Conservation (phyloP, 2,888 invertebrate species). For the Yponomeuta cagnagella region DNA sequence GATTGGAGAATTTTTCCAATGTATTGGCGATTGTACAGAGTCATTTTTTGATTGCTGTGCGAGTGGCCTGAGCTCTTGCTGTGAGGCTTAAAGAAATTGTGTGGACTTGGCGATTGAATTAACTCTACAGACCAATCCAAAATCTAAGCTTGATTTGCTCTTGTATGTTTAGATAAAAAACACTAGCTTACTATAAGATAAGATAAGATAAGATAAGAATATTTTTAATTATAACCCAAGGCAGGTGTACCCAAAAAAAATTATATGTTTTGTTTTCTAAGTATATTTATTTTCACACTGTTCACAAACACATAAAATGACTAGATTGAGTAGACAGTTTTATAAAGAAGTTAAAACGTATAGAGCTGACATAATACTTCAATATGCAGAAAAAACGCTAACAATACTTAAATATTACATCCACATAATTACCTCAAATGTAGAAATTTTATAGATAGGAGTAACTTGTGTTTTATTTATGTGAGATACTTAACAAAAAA, state of each 20-base stretch:
- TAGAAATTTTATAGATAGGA: no score
- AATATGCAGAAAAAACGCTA: no score
- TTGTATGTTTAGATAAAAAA: no score
- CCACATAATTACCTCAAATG: no score
- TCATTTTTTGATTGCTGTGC: slow-evolving; percentile 19
- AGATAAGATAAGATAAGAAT: no score
- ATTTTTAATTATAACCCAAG: neutral
- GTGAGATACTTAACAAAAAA: no score
- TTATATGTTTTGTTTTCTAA: neutral
- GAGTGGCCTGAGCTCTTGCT: slow-evolving; percentile 18
- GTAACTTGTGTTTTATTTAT: no score
- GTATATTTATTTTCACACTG: slow-evolving; percentile 32
- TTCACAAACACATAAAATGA: slow-evolving; percentile 49
- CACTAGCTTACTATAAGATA: neutral
- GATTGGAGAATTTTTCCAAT: neutral
- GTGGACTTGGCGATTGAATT: neutral
- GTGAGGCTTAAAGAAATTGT: slow-evolving; percentile 17
- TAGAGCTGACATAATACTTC: neutral
- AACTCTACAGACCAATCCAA: no score
- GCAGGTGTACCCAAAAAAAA: neutral
- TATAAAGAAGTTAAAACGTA: neutral
- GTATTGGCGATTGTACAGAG: slow-evolving; percentile 18
- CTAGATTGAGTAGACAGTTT: slow-evolving; percentile 28
- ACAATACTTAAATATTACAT: no score
- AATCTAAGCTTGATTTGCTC: no score